Conservation (phyloP, 2,888 invertebrate genomes). For the Exocentrus adspersus region DNA sequence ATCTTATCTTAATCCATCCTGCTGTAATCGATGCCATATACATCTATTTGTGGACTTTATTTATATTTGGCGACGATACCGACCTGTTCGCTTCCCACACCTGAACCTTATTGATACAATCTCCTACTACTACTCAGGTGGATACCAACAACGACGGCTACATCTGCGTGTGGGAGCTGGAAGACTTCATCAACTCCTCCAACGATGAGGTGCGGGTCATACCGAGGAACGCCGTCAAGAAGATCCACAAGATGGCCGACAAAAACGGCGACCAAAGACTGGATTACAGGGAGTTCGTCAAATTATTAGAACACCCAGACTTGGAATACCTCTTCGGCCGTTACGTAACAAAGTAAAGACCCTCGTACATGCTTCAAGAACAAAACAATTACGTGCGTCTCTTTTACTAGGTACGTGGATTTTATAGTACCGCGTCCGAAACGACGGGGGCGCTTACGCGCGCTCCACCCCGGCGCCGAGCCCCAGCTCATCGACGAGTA, state of each 20-base stretch:
- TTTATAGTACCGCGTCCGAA: constrained; percentile 37
- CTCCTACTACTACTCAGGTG: constrained; percentile 66
- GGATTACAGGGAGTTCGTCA: constrained; percentile 77
- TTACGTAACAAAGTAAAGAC: constrained; percentile 21
- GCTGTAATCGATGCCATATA: neutral
- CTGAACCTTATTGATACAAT: no score
- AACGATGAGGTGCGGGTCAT: constrained; percentile 70
- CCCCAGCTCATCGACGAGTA: constrained; percentile 30
- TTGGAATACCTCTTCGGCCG: constrained; percentile 49
- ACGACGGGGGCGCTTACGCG: constrained; percentile 46
- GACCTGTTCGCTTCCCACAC: no score
- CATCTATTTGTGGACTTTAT: no score
- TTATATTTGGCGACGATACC: no score
- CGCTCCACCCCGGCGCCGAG: no score
- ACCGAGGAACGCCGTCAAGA: constrained; percentile 72
- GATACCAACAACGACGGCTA: constrained; percentile 78
- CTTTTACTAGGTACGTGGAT: constrained; percentile 46
- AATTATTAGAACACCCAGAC: constrained; percentile 71
- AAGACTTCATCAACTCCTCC: constrained; percentile 69
- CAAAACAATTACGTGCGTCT: no score
- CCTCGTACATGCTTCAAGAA: no score
- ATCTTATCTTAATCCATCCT: constrained; percentile 2
- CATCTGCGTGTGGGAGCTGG: constrained; percentile 75
- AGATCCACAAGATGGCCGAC: constrained; percentile 74
- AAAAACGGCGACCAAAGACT: constrained; percentile 72